Base-by-base conservation (phyloP, 2,797 vertebrate genomes). In the Danio kyathit region DNA sequence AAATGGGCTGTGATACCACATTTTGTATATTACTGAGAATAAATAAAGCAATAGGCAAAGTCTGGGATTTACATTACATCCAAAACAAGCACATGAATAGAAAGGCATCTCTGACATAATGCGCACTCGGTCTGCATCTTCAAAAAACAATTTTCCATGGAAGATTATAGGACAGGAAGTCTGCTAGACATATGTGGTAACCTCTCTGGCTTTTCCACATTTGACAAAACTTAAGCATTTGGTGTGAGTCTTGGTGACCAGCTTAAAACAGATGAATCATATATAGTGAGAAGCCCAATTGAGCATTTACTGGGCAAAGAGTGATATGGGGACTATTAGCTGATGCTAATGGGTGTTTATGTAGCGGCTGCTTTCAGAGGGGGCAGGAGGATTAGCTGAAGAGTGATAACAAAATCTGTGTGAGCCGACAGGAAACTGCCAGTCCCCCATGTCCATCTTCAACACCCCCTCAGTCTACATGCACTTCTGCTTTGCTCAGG, bases 181-280 rank as follows among this genome's bases (percentile, higher is more conserved):
- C 43, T 43, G n/a, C 41, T n/a, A 82, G 79, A 87, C 66, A 10
- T 63, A 1, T 41, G 19, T 56, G 16, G 66, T 56, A 73, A 76
- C 51, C 81, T 49, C 54, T 79, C 48, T 76, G 63, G 71, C 46
- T 82, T 86, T 78, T 78, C 19, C 66, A 83, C 64, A 79, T 48
- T 83, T 79, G 63, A 40, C 54, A 80, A 71, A 75, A 48, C 14
- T 43, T 57, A 69, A 38, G 40, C 13, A 70, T 41, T 78, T 60
- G 16, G 51, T 17, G 21, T 48, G 41, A 74, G 41, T 11, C 44
- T 29, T 48, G 38, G 52, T 73, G 59, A 59, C 54, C 59, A 40
- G 17, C 21, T 65, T 6, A 29, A 83, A 81, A 51, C n/a, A 57
- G 10, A 46, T 83, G 81, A 84, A 83, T 83, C 83, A 84, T 64